Evolutionary conservation across 2,113 vertebrate genomes (phyloP).

Genomic region (Noctilio leporinus): DNA sequence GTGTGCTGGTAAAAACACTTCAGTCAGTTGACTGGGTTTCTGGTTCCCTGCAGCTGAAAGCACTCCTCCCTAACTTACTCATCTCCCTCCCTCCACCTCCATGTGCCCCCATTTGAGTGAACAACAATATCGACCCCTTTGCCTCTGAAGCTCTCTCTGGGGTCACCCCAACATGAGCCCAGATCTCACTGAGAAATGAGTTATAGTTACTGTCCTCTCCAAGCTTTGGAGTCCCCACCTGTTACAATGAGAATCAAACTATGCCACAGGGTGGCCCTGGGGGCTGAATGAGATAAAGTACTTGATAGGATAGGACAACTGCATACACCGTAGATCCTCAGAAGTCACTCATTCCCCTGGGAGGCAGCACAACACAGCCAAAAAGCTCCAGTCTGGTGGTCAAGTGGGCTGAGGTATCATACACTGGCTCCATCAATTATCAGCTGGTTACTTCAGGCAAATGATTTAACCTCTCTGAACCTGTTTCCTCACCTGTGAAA

Average conservation of each 20-base stretch:
- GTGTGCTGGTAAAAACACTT: too few species aligned
- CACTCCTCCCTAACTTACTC: background rate
- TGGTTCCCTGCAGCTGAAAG: background rate
- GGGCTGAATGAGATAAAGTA: background rate
- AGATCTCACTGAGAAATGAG: background rate
- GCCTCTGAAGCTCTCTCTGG: background rate
- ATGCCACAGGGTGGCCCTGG: background rate
- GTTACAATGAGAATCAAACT: background rate
- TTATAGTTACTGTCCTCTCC: background rate
- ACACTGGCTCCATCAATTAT: background rate
- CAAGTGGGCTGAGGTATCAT: background rate
- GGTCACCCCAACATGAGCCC: background rate
- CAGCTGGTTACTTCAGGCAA: background rate
- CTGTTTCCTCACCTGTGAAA: background rate
- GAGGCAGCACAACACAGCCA: background rate
- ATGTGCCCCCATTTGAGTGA: background rate
- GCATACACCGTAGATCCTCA: background rate
- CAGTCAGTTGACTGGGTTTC: background rate
- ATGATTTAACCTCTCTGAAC: background rate
- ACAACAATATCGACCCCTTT: background rate
- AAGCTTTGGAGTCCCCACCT: background rate
- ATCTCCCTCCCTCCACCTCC: too few species aligned
- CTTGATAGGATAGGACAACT: too few species aligned
- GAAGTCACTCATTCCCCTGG: background rate
- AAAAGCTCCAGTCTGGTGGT: background rate